A percentile compares a stretch with the other conserved stretches of the same genome.
phyloP scores from a whole-genome alignment of 2,888 invertebrate species.

The Morpho deidamia region DNA sequence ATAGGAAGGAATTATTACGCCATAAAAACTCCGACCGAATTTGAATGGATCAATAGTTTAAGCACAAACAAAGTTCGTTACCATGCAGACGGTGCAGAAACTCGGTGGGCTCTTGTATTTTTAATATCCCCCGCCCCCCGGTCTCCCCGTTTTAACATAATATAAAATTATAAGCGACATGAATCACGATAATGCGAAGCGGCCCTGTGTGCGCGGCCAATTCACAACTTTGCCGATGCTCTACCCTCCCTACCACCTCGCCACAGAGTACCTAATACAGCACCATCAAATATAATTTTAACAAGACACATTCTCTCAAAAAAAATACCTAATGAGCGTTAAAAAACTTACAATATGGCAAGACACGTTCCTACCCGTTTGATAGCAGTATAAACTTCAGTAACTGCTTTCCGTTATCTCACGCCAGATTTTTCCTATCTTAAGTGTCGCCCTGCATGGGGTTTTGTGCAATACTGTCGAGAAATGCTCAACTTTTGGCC shows the following conservation, averaged over 20 bases:
- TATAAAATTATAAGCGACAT: slow-evolving; percentile 78
- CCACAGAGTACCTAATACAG: slow-evolving; percentile 15
- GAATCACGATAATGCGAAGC: slow-evolving; percentile 75
- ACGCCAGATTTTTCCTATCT: no score
- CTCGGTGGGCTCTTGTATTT: slow-evolving; percentile 67
- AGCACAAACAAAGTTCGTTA: slow-evolving; percentile 67
- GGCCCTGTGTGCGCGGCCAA: slow-evolving; percentile 68
- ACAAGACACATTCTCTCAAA: no score
- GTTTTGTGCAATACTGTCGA: no score
- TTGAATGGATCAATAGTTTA: slow-evolving; percentile 62
- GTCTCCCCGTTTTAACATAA: slow-evolving; percentile 70
- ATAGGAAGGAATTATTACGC: slow-evolving; percentile 20
- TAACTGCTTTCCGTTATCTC: no score
- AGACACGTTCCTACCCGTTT: no score
- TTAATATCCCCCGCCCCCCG: slow-evolving; percentile 62
- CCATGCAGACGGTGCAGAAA: slow-evolving; percentile 64
- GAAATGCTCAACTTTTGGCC: no score
- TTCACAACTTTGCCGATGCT: slow-evolving; percentile 66
- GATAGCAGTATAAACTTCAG: no score
- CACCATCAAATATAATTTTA: slow-evolving; percentile 1
- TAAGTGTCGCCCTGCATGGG: no score
- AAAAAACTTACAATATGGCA: no score
- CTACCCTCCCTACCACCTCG: slow-evolving; percentile 35
- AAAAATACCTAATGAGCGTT: no score
- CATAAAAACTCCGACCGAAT: slow-evolving; percentile 30